Base-by-base conservation (phyloP, 2,113 vertebrate genomes). In the Bambusicola thoracicus region DNA sequence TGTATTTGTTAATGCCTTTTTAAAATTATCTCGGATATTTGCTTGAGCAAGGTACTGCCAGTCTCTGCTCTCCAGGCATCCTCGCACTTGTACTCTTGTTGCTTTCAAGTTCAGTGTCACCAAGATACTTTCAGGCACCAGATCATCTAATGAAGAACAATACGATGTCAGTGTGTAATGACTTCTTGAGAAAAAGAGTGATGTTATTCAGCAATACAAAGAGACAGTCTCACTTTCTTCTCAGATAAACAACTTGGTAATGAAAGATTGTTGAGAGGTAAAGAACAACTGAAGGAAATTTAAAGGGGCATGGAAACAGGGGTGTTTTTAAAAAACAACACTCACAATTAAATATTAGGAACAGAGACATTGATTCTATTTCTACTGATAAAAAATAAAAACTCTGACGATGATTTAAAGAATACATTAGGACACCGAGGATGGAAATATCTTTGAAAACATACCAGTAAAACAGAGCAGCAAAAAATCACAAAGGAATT, bases 111-210 rank as follows among this genome's bases (percentile, higher is more conserved):
- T 95, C 90, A 81, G 90, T 84, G 95, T 97, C 94, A 95, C 91
- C 93, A 85, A 95, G 90, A 86, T 88, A 93, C 93, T 95, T 94
- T 68, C 94, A 96, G 96, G 90, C 93, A 95, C 94, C 95, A 96
- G 96, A 97, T 95, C 96, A 95, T 86, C 94, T 97, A 95, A 96
- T 94, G 92, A 97, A 96, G 93, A 97, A 95, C 96, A 95, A 96
- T 96, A 96, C 81, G 92, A 93, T 96, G 94, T 91, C 93, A 96
- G 93, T 38, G 82, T 90, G 90, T 86, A 96, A 96, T 95, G 93
- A 75, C 94, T 96, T 91, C 90, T 95, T 69, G 92, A 95, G 95
- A 86, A 94, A 90, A 62, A 93, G 93, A 95, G 93, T 91, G 94
- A 95, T 96, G 96, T 86, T 95, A 94, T 93, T 92, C 93, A 95